Percentiles rank a stretch among this genome's conserved stretches.
These are phyloP conservation scores for Gastrophryne carolinensis DNA, from an alignment of 2,797 vertebrate genomes.

Conservation along the genomic window DNA sequence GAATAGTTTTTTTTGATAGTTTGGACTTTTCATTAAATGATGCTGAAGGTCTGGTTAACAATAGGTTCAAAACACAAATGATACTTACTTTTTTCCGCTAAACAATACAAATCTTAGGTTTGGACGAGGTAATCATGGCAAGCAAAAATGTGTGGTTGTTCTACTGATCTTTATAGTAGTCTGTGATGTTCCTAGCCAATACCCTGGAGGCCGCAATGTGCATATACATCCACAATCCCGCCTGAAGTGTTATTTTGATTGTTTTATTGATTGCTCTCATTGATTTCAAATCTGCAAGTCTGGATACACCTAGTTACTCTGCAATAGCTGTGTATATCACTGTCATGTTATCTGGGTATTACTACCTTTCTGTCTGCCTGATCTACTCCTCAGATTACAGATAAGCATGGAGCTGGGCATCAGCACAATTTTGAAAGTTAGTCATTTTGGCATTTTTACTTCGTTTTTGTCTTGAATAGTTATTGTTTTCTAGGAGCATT, in stretches of 20 bases:
- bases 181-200: neutral
- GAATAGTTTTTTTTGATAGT: no score
- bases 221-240: neutral
- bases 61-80: no score
- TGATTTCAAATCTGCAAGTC: constrained; percentile 8
- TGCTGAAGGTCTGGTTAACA: no score
- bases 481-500: no score
- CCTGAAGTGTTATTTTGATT: neutral
- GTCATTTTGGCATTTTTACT: no score
- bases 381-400: neutral
- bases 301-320: neutral
- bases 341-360: neutral
- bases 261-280: neutral
- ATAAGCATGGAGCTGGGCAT: neutral
- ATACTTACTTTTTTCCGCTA: no score
- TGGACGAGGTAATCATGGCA: neutral
- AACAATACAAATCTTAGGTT: no score
- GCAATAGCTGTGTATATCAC: neutral
- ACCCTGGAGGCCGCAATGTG: neutral
- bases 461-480: no score
- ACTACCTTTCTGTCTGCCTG: neutral
- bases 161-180: neutral
- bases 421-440: no score
- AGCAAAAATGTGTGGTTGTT: neutral
- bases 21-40: no score